Percentiles rank a stretch among this genome's conserved stretches.
phyloP scores from a whole-genome alignment of 1,140 invertebrate genomes.

The Aphis gossypii region DNA sequence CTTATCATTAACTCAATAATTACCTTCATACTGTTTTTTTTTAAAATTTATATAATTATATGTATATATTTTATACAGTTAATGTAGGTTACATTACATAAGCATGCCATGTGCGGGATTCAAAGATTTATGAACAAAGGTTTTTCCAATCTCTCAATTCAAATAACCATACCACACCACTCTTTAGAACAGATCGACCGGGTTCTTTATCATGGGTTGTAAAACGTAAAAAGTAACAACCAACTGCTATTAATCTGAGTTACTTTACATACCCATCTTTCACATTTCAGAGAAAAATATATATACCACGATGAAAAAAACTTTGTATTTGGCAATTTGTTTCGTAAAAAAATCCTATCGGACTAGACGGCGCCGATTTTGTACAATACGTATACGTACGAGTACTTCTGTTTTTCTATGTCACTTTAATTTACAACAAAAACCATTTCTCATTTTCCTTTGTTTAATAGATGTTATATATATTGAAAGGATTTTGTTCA shows the following conservation, averaged over 20 bases:
- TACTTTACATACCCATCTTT: conserved; percentile 14
- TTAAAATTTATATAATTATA: not conserved
- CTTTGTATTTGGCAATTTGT: conserved; percentile 49
- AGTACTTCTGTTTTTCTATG: not conserved
- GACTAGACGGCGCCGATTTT: conserved; percentile 49
- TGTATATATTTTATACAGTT: not conserved
- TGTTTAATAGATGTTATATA: not conserved
- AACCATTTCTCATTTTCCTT: not conserved
- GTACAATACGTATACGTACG: not conserved
- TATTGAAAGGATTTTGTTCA: not conserved
- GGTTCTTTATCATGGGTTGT: not conserved
- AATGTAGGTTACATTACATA: not conserved
- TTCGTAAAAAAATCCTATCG: conserved; percentile 14
- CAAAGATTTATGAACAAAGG: conserved; percentile 6
- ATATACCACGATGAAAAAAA: not conserved
- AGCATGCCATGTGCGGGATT: not conserved
- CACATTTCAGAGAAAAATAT: not conserved
- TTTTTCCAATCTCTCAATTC: conserved; percentile 3
- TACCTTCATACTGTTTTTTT: not conserved
- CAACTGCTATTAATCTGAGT: conserved; percentile 51
- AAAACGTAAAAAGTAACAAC: not conserved
- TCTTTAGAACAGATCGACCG: not conserved
- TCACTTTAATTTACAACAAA: not conserved
- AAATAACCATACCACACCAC: not conserved
- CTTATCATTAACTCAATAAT: not conserved